These are phyloP conservation scores for Neosalanx taihuensis DNA, from an alignment of 2,797 vertebrate species.

Conservation along the genomic window DNA sequence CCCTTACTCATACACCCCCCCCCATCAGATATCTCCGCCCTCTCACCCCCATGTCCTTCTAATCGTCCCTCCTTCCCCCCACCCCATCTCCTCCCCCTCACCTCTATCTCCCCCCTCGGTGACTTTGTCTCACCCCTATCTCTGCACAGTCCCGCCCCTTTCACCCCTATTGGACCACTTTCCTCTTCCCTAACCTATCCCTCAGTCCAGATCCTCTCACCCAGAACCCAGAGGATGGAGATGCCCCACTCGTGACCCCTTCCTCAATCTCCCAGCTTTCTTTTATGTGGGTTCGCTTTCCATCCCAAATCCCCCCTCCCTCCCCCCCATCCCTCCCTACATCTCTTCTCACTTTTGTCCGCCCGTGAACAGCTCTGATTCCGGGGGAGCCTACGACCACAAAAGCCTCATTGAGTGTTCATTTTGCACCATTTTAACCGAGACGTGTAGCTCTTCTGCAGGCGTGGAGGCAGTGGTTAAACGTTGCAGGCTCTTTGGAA, in stretches of 20 bases:
- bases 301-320: neutral
- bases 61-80: slow-evolving; percentile 33
- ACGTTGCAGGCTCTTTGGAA: neutral
- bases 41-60: slow-evolving; percentile 8
- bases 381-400: neutral
- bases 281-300: neutral
- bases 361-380: slow-evolving; percentile 19
- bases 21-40: neutral
- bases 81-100: slow-evolving; percentile 18
- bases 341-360: slow-evolving; percentile 20
- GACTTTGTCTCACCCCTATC: neutral
- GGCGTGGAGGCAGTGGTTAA: slow-evolving; percentile 14
- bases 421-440: slow-evolving; percentile 12
- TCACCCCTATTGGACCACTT: neutral
- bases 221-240: neutral
- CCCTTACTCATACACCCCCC: slow-evolving; percentile 3
- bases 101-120: slow-evolving; percentile 24
- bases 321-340: slow-evolving; percentile 18
- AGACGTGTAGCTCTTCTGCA: fast-evolving
- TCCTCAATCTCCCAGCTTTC: neutral
- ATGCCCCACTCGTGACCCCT: neutral
- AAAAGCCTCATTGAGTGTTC: slow-evolving; percentile 19
- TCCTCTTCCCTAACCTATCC: neutral
- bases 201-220: neutral
- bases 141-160: neutral